phyloP scores from a whole-genome alignment of 2,113 vertebrate species.

The Eurystomus gularis region DNA sequence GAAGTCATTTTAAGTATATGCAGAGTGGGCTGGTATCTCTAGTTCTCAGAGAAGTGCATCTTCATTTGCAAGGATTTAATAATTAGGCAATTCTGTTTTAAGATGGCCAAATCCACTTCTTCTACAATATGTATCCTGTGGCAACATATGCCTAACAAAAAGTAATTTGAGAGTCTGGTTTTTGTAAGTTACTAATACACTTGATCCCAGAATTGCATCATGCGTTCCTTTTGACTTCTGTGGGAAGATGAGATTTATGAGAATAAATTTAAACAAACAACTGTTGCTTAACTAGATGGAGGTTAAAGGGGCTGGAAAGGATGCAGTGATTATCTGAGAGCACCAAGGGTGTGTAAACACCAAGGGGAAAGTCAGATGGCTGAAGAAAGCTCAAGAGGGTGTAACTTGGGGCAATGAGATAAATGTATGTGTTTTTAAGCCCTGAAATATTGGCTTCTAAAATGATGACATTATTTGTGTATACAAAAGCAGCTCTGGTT shows the following conservation, averaged over 20 bases:
- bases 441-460: neutral
- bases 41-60: neutral
- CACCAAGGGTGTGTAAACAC: conserved; percentile 45
- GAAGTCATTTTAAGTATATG: neutral
- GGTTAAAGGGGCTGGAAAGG: conserved; percentile 2
- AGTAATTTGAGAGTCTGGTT: neutral
- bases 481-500: neutral
- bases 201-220: neutral
- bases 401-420: conserved; percentile 20
- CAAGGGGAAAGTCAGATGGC: conserved; percentile 9
- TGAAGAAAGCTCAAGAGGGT: conserved; percentile 34
- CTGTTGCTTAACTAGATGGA: neutral
- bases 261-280: conserved; percentile 38
- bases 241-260: conserved; percentile 19
- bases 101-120: neutral
- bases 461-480: conserved; percentile 1
- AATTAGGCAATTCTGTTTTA: conserved; percentile 5
- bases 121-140: neutral
- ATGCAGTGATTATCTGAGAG: neutral
- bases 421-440: conserved; percentile 33
- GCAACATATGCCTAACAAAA: neutral
- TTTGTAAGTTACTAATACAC: neutral
- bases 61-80: neutral
- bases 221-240: neutral
- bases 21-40: neutral